Evolutionary conservation across 2,797 vertebrate genomes (phyloP), one percentile per base, ranked within the genome.

Genomic region (Epinephelus malabaricus): DNA sequence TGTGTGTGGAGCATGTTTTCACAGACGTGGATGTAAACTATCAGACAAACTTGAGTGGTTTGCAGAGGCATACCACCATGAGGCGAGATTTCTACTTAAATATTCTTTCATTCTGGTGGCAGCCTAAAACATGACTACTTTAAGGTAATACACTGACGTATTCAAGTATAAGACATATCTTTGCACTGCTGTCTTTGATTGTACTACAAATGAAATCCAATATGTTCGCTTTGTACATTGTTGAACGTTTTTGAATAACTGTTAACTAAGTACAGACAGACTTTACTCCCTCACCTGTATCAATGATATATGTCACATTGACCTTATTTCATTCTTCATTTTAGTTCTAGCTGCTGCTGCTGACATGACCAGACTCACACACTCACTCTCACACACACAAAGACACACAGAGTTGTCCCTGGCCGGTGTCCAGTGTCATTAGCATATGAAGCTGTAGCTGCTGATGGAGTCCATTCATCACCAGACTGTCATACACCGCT

Each of bases 391-490:
- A 19, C 63, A 73, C 49, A 69, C 21, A 50, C 53, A 74, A 11
- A 56, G 1, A 62, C 34, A 51, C 45, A 62, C 68, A 53, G 2
- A 8, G 25, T 67, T 65, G 65, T 45, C 61, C 27, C 77, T 89
- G 85, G 84, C 79, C 13, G 3, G 6, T 76, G 64, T 89, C 84
- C 88, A 86, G 73, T 65, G 49, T 73, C 76, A 86, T 90, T 89
- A 89, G 84, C 83, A 89, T 91, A 73, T 61, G 64, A 81, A 72
- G 79, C 77, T 76, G 77, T 81, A 65, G 70, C 73, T 78, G 45
- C 77, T 86, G 76, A 81, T 85, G 69, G 79, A 89, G 81, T 87
- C 76, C 81, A 86, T 90, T 89, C 69, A 88, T 89, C 88, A 89
- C 47, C 62, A 62, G 5, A 17, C 74, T 88, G 84, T 88, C 90